Evolutionary conservation across 1,140 invertebrate species (phyloP), one percentile per base, ranked within the genome.

Genomic region (Trachymyrmex cornetzi): DNA sequence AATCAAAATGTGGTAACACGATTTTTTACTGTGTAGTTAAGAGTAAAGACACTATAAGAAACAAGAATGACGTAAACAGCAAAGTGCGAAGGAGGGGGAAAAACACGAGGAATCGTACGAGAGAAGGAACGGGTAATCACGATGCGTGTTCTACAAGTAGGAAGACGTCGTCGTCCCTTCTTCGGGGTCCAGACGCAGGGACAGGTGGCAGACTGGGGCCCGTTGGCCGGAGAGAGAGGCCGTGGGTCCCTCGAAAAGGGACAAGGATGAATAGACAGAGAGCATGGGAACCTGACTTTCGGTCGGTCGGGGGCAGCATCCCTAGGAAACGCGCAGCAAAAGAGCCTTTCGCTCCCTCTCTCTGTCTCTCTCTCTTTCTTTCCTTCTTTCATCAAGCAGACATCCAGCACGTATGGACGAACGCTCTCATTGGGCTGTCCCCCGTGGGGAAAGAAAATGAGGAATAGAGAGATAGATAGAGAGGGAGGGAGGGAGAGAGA

Each of bases 271-370:
- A 64, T n/a, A 85, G 72, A 71, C 77, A 69, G 91, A 93, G 92
- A 90, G 93, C 94, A 95, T 95, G 95, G 94, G 95, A 95, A 95
- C 95, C 94, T 95, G 94, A 95, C 94, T 95, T 94, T 93, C 91
- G 92, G 93, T 93, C 91, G 92, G 93, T 94, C 91, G 92, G 93
- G 94, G 94, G 93, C 95, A 94, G 94, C 94, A 95, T 95, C 94
- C 94, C 93, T 93, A 94, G 92, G 93, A 94, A 95, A 92, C 92
- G 90, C 90, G 87, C 71, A 69, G 74, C 80, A 90, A 91, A 86
- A 77, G 89, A 86, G 44, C 90, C 74, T 61, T 61, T 38, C 12
- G 27, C 69, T 61, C 57, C 50, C 50, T 44, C 77, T 22, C 81
- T 64, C 66, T 19, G 14, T n/a, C 12, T 14, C 85, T 80, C 63